Conservation (phyloP, 2,113 vertebrate genomes). For the Archocentrus centrarchus region DNA sequence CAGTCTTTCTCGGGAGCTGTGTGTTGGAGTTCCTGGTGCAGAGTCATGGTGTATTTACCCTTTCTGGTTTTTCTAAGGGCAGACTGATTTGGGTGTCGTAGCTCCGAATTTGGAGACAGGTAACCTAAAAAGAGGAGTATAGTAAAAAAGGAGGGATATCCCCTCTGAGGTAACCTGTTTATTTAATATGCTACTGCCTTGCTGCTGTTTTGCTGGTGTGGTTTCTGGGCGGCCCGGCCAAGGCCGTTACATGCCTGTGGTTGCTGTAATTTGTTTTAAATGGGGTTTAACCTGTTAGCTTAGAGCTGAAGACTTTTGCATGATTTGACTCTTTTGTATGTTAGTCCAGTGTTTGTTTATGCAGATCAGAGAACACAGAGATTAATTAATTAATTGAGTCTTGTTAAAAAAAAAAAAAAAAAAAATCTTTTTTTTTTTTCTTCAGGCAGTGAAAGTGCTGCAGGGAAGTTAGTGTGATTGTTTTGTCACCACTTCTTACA, state of each 20-base stretch:
- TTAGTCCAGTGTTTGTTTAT: background rate
- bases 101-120: background rate
- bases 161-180: background rate
- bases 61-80: too few species aligned
- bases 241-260: background rate
- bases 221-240: background rate
- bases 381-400: background rate
- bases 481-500: too few species aligned
- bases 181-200: background rate
- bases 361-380: background rate
- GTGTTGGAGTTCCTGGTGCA: too few species aligned
- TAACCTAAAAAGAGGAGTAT: background rate
- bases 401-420: too few species aligned
- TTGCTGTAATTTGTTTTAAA: background rate
- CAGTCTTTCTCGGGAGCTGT: too few species aligned
- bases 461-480: too few species aligned
- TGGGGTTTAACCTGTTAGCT: background rate
- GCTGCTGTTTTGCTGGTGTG: background rate
- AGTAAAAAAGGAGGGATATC: background rate
- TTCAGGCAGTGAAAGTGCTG: background rate
- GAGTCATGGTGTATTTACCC: too few species aligned
- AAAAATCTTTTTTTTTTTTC: background rate
- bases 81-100: too few species aligned
- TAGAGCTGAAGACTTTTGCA: background rate
- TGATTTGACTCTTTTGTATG: background rate